These are phyloP conservation scores for Stomatorhinus walkeri DNA, from an alignment of 2,797 vertebrate genomes.

Conservation along the genomic window DNA sequence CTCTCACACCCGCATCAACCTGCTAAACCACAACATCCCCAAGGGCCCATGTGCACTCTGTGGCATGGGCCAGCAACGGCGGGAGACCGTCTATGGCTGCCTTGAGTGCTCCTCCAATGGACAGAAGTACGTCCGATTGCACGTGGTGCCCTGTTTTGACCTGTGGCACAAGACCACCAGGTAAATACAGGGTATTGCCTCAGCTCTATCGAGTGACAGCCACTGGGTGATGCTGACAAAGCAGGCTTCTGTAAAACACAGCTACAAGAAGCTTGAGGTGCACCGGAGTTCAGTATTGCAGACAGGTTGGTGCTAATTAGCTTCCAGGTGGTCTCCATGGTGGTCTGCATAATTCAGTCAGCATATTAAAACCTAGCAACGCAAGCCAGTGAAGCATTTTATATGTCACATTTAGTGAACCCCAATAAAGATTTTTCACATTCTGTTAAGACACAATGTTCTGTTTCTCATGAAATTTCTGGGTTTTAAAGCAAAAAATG, in stretches of 20 bases:
- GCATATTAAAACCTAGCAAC: constrained; percentile 34
- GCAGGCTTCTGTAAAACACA: neutral
- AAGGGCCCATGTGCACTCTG: constrained; percentile 90
- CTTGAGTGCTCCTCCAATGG: constrained; percentile 81
- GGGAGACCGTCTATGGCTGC: constrained; percentile 95
- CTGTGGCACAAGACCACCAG: constrained; percentile 85
- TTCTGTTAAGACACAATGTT: neutral
- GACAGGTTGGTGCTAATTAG: constrained; percentile 1
- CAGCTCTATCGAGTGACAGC: neutral
- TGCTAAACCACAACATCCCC: constrained; percentile 93
- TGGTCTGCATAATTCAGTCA: constrained; percentile 50
- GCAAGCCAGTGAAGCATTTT: constrained; percentile 22
- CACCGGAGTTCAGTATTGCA: neutral
- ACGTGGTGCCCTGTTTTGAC: constrained; percentile 95
- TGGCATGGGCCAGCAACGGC: constrained; percentile 82
- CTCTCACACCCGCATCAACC: constrained; percentile 83
- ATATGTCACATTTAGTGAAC: neutral
- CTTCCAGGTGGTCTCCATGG: constrained; percentile 15
- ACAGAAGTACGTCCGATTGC: constrained; percentile 84
- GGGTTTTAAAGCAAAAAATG: neutral
- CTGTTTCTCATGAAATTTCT: neutral
- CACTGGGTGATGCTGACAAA: neutral
- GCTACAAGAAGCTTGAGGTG: neutral
- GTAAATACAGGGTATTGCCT: constrained; percentile 38
- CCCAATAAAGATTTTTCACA: neutral